These are phyloP conservation scores for Pandion haliaetus DNA, from an alignment of 2,113 vertebrate genomes.

Conservation along the genomic window DNA sequence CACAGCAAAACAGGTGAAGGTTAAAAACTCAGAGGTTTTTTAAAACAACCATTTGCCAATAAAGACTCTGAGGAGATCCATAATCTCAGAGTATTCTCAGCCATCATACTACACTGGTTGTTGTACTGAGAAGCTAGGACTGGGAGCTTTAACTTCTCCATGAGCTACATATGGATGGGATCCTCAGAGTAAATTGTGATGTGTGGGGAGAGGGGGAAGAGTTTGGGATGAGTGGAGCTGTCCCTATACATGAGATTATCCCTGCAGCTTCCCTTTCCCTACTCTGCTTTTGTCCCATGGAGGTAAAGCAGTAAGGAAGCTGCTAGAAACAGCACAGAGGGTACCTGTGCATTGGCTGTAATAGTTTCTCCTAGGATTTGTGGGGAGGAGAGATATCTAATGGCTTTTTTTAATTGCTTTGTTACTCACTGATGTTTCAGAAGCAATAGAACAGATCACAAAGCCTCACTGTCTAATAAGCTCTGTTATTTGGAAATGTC, in stretches of 20 bases:
- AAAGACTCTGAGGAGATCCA: not conserved
- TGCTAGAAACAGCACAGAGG: not conserved
- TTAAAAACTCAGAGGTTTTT: not conserved
- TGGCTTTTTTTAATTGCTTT: not conserved
- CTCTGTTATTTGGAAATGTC: not conserved
- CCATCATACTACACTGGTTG: not conserved
- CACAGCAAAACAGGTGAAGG: not conserved
- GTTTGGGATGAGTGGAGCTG: not conserved
- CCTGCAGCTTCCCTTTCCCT: not conserved
- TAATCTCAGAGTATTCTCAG: not conserved
- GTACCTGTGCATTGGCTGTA: not conserved
- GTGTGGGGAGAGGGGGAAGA: not conserved
- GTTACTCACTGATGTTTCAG: not conserved
- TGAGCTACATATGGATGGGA: not conserved
- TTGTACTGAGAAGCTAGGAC: not conserved
- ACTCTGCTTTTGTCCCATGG: not conserved
- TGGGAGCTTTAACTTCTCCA: not conserved
- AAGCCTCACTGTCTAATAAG: not conserved
- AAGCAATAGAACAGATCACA: not conserved
- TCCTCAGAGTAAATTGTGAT: not conserved
- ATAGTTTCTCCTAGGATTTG: not conserved
- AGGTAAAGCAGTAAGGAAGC: not conserved
- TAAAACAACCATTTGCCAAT: not conserved
- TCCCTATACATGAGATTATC: not conserved
- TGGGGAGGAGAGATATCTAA: not conserved